Base-by-base conservation (phyloP, 2,888 invertebrate species). In the Halictus quadricinctus region DNA sequence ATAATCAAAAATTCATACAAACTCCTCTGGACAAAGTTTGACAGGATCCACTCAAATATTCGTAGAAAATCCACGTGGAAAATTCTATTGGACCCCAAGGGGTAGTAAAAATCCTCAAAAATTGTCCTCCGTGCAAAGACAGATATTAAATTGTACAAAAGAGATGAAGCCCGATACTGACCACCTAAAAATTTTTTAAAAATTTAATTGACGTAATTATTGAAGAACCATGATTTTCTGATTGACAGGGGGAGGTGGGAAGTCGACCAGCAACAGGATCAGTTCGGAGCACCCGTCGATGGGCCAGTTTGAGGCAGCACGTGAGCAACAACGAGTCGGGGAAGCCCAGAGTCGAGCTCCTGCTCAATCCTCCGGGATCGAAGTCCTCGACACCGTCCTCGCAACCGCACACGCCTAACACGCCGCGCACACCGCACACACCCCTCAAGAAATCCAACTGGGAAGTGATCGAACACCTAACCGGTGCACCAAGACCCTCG, bases 401-500 rank as follows among this genome's bases (percentile, higher is more conserved):
- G 43, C 94, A 91, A 78, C 95, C 90, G 92, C 96, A 83, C 94
- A 95, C 79, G 94, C 96, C 87, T 95, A 92, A 92, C 80, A 94
- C 92, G n/a, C 94, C 91, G 69, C 92, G 90, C 83, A 94, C 95
- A 10, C 94, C 96, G 36, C 96, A 96, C 72, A 96, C 96, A 36
- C 96, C 96, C 3, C 96, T 96, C 5, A 96, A 96, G 94, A 98
- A 98, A 94, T 98, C 98, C 92, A 98, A 98, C 95, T 98, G 98
- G 98, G 98, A 98, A 94, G 98, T 98, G 90, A 98, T 98, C 92
- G 98, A 98, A 94, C 98, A 98, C 95, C 98, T 97, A 95, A 96
- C 96, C 83, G 95, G 95, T 76, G 96, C 95, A 86, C 96, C 96
- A 48, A 96, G 93, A 88, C 96, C 96, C 89, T 96, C 96, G 93